Base-by-base conservation (phyloP, 2,113 vertebrate genomes). In the Oostethus manadensis region DNA sequence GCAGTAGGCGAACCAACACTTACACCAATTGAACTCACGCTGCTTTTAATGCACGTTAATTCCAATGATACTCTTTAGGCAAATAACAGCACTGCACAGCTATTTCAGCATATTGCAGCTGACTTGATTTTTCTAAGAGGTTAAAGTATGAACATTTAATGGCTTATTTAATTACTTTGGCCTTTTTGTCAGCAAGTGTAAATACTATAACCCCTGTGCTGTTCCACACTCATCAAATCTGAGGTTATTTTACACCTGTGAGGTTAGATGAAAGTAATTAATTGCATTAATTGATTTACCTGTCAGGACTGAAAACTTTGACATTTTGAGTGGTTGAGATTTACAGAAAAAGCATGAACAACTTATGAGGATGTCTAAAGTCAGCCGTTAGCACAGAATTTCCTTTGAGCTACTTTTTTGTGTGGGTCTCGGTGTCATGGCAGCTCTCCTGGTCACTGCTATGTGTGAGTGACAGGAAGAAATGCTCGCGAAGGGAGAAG, bases 211-310 rank as follows among this genome's bases (percentile, higher is more conserved):
- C 11, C 7, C n/a, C 29, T 56, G 6, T 1, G 35, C 48, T 44
- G 10, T 43, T 66, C 58, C 54, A 33, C 16, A 33, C 64, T 44
- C 57, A 16, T 75, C 60, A 73, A 69, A 68, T 74, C 56, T 17
- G 33, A 53, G 67, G 72, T 77, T 73, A 74, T 70, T 78, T 68
- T 78, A 47, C 20, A 59, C 18, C 48, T 8, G 51, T 29, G 55
- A 76, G 53, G 53, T 74, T 60, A 59, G 69, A 60, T 67, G 62
- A 73, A 80, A 76, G 73, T 66, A 84, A 80, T 82, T 80, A 76
- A 59, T 66, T 59, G 44, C 60, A 47, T 33, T 55, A 60, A 79
- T 64, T 55, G 62, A 79, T 64, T 67, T 72, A 62, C 60, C 70
- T 77, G 77, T 69, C 79, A 60, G 29, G 18, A 58, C 8, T 55